A percentile compares a stretch with the other conserved stretches of the same genome.
Conservation (phyloP, 2,888 invertebrate genomes). For the Papilio gigon region DNA sequence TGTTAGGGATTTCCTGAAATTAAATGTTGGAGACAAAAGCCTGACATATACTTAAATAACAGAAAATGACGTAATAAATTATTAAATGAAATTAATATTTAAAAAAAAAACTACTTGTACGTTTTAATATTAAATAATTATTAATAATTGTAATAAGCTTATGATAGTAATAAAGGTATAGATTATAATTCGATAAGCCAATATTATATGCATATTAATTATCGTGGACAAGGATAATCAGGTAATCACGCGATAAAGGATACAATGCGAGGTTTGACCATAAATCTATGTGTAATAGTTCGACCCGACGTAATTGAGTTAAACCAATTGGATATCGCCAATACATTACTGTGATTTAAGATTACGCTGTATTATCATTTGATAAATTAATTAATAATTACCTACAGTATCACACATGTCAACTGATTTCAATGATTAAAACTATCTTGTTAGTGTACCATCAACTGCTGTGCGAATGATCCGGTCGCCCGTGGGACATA, state of each 20-base stretch:
- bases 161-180: not conserved
- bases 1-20: too few relatives aligned
- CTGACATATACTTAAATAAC: too few relatives aligned
- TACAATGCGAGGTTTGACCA: conserved; percentile 55
- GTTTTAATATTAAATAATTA: too few relatives aligned
- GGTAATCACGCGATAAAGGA: conserved; percentile 51
- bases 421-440: not conserved
- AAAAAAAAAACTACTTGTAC: too few relatives aligned
- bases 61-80: too few relatives aligned
- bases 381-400: conserved; percentile 42
- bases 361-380: conserved; percentile 43
- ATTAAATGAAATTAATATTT: too few relatives aligned
- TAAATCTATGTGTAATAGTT: conserved; percentile 69
- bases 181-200: conserved; percentile 28
- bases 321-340: conserved; percentile 61
- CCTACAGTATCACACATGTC: conserved; percentile 17
- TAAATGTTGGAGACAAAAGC: too few relatives aligned
- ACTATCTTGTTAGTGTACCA: not conserved
- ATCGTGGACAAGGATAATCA: conserved; percentile 52
- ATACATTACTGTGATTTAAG: conserved; percentile 62
- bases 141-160: too few relatives aligned
- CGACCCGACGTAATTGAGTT: conserved; percentile 66
- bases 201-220: conserved; percentile 41
- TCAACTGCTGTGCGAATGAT: not conserved
- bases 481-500: too few relatives aligned